Base-by-base conservation (phyloP, 2,797 vertebrate genomes). In the Masticophis lateralis region DNA sequence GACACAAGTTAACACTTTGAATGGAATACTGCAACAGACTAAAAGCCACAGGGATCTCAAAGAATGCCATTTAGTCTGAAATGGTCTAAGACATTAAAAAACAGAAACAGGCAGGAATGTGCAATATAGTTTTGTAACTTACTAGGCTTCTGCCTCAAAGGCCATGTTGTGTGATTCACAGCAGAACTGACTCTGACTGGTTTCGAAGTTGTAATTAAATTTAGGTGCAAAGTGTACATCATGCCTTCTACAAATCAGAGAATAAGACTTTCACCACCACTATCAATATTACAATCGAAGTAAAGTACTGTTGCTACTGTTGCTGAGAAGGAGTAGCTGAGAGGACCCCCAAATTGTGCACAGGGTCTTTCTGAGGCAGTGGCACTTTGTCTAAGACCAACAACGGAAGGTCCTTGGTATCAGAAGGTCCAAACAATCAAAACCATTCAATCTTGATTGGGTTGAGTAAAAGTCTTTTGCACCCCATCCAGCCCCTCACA, bases 31-130 rank as follows among this genome's bases (percentile, higher is more conserved):
- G 0, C 2, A 53, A 92, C 10, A 86, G 61, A 88, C 37, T 22
- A 12, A 94, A 94, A 94, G 59, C 91, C 79, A 92, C 86, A 96
- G 90, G 94, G 94, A 95, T 94, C 94, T 56, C 86, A 89, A 94
- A 89, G 94, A 61, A 60, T 32, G 89, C 89, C 92, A 53, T 27
- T 93, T 0, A 27, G 43, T 91, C 66, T 94, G 94, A 93, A 92
- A 90, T 57, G 90, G 28, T 5, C 94, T 90, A 83, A 56, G 57
- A 0, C 0, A 57, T 92, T 92, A 32, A 89, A 43, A 69, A 94
- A 16, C 74, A 22, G 94, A 95, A 94, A 57, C 14, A 0, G 6
- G 92, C 37, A 60, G 8, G 47, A 93, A 91, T 92, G 91, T 94
- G 13, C 5, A 37, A 51, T 4, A 91, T 53, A 91, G 4, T 20